Evolutionary conservation across 2,797 vertebrate genomes (phyloP), one percentile per base, ranked within the genome.

Genomic region (Micropoecilia bifurca): DNA sequence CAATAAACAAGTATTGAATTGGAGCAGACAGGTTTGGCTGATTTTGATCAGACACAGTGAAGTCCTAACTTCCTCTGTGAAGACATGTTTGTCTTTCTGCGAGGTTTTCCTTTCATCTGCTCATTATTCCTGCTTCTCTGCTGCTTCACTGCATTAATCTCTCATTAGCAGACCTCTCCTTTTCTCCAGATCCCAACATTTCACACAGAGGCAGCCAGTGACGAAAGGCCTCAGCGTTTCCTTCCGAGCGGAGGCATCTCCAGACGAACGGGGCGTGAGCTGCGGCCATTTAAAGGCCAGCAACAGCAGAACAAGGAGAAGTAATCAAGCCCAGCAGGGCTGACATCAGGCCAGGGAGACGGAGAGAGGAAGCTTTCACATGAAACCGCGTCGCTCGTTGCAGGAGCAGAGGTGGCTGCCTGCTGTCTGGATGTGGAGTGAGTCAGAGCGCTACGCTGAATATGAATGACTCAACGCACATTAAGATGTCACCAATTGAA

Each of bases 381-480:
- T 80, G 77, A 47, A 74, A 76, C 75, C n/a, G 75, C 16, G 68
- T 55, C 39, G 80, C 74, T 78, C 36, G 46, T 39, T 75, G 74
- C 80, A 89, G 78, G 80, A 85, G 82, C 71, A 36, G 75, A 61
- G 71, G 61, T 43, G 59, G 72, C 83, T 85, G 85, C 81, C 82
- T 47, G 55, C 87, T 78, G 77, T 90, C 83, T 86, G 84, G 76
- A 87, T 88, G 16, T 85, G 80, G 53, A 89, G 87, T 84, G 92
- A 90, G 83, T 90, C 91, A 90, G 87, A 89, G 86, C n/a, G 47
- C 81, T 85, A 87, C 0, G 78, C 81, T 85, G 93, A 89, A 93
- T 91, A 87, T 89, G 83, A 93, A 94, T 88, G 83, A 93, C 83
- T 91, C 77, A 78, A 87, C 86, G 80, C 86, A 88, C 91, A 92